Evolutionary conservation across 2,113 vertebrate genomes (phyloP), one percentile per base, ranked within the genome.

Genomic region (Herpailurus yagouaroundi): DNA sequence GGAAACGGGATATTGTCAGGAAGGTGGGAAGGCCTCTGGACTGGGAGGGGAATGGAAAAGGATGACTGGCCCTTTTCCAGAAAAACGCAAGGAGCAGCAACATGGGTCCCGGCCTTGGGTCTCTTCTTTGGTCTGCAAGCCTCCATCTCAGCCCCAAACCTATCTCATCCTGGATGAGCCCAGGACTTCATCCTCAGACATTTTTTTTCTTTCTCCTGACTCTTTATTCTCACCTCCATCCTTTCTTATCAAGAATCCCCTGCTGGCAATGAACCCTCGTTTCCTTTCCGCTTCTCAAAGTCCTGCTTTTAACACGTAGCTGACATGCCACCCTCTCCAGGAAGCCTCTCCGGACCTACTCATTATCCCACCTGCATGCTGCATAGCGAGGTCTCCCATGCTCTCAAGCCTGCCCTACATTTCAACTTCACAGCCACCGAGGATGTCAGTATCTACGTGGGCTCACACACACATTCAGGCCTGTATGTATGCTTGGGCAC

Each of bases 401-500:
- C 38, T 27, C 21, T 60, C 12, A 31, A 11, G 64, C 21, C 76
- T 36, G 1, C 23, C 41, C 1, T 31, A 1, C 29, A 18, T 48
- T 14, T 48, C 52, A 52, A 60, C 50, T 55, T 77, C 18, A 36
- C 8, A 5, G 68, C 38, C 55, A 11, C 87, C 9, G 15, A 45
- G 64, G 41, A 19, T 19, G 23, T 9, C n/a, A 8, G 27, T 29
- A 4, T 45, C 63, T 27, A 14, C 7, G 1, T 2, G 50, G 48
- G 55, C 52, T 63, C 60, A 33, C 1, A 0, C 33, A 25, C 27
- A 86, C 6, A 33, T 14, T 45, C 29, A 33, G 38, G n/a, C 19
- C 55, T 14, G 8, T 13, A 38, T 0, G 0, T 73, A 2, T 14
- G 14, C 16, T 33, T 41, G 4, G 6, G 13, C 23, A 38, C 63